Percentiles rank a stretch among this genome's conserved stretches.
Evolutionary conservation across 2,797 vertebrate genomes (phyloP).

Genomic region (Psittacula echo): DNA sequence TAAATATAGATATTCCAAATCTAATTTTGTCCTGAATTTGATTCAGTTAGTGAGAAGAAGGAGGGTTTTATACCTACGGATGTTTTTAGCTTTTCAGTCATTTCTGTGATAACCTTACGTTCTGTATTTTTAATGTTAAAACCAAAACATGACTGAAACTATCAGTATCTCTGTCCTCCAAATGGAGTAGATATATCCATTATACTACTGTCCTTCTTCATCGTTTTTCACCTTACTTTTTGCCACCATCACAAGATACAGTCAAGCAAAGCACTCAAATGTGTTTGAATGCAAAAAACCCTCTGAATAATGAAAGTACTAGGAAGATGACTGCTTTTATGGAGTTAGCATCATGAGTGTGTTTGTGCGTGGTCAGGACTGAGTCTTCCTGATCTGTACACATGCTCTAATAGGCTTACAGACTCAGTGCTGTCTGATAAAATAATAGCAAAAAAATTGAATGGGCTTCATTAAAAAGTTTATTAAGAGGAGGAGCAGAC

Average conservation of each 20-base stretch:
- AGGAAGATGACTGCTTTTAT: background rate
- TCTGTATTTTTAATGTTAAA: background rate
- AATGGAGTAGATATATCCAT: background rate
- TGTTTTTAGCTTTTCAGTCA: background rate
- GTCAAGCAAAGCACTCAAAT: background rate
- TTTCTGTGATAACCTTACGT: background rate
- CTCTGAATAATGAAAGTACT: background rate
- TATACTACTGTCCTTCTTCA: background rate
- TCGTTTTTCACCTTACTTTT: background rate
- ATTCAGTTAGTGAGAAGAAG: background rate
- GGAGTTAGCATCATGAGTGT: background rate
- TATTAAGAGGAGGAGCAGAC: background rate
- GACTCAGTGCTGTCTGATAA: background rate
- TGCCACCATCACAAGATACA: background rate
- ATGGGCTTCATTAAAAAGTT: background rate
- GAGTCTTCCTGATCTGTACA: background rate
- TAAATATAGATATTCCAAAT: background rate
- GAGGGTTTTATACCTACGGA: background rate
- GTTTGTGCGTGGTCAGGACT: background rate
- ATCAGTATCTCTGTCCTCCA: background rate
- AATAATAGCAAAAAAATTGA: background rate
- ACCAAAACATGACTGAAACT: background rate
- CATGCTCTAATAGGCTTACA: background rate
- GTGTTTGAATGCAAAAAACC: background rate
- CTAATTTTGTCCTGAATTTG: background rate